These are phyloP conservation scores for Pristionchus entomophagus DNA, from an alignment of 2,888 invertebrate genomes.

Conservation along the genomic window DNA sequence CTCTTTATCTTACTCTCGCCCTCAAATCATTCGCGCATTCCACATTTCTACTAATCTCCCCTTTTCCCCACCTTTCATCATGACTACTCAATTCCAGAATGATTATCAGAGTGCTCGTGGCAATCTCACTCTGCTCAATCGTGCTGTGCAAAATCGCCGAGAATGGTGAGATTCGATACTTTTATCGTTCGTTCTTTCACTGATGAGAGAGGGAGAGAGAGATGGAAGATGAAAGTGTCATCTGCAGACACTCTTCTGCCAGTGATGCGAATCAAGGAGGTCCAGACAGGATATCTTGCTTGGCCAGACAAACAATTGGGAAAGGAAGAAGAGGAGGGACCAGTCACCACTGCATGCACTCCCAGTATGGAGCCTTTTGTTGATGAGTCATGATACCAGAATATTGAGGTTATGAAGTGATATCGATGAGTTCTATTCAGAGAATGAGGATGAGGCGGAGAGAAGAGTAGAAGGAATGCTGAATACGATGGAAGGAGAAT, in stretches of 20 bases:
- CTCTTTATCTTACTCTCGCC: background rate
- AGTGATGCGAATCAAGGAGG: slow-evolving; percentile 41
- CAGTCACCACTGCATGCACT: slow-evolving; percentile 26
- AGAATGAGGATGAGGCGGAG: background rate
- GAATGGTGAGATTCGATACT: background rate
- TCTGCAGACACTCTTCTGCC: slow-evolving; percentile 26
- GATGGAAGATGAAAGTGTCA: background rate
- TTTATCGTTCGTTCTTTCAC: background rate
- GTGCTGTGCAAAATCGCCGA: slow-evolving; percentile 1
- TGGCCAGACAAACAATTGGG: slow-evolving; percentile 39
- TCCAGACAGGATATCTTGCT: background rate
- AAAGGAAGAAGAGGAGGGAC: background rate
- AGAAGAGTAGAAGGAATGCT: background rate
- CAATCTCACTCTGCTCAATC: background rate
- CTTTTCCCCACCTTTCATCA: background rate
- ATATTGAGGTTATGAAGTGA: background rate
- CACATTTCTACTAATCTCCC: background rate
- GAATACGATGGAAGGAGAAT: background rate
- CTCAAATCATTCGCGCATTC: background rate
- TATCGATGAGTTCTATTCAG: background rate
- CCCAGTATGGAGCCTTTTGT: background rate
- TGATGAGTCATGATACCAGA: background rate
- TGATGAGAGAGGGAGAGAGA: background rate
- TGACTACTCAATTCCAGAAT: slow-evolving; percentile 14
- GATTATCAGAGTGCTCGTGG: background rate